A percentile compares a stretch with the other conserved stretches of the same genome.
These are phyloP conservation scores for Tauraco hartlaubi DNA, from an alignment of 2,797 vertebrate genomes.

Conservation along the genomic window DNA sequence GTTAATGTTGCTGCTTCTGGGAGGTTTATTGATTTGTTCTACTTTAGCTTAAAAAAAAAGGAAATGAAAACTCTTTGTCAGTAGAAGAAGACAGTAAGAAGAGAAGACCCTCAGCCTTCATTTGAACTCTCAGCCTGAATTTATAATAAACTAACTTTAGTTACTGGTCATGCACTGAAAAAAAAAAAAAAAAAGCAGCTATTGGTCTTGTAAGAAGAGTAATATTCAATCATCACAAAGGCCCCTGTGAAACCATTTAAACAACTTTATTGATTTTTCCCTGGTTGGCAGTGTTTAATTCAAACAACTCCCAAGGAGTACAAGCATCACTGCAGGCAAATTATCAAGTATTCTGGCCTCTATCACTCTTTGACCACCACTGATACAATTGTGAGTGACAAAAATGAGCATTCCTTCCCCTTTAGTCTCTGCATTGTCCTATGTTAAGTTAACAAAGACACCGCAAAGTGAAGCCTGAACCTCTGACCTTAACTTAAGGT, in stretches of 20 bases:
- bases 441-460: constrained; percentile 23
- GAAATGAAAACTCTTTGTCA: constrained; percentile 68
- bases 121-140: constrained; percentile 50
- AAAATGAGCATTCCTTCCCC: constrained; percentile 62
- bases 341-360: constrained; percentile 81
- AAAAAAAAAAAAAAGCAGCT: background rate
- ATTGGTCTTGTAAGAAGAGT: constrained; percentile 69
- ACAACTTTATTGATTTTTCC: constrained; percentile 86
- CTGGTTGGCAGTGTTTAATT: constrained; percentile 83
- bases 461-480: background rate
- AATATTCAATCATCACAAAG: constrained; percentile 79
- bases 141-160: too few relatives aligned
- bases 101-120: constrained; percentile 3
- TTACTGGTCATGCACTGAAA: constrained; percentile 40
- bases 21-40: constrained; percentile 65
- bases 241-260: constrained; percentile 82
- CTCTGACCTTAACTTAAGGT: background rate
- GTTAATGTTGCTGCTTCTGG: constrained; percentile 48
- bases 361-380: constrained; percentile 60
- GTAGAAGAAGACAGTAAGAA: constrained; percentile 18
- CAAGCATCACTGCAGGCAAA: constrained; percentile 80
- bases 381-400: constrained; percentile 71
- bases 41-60: background rate
- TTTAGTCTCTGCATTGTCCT: constrained; percentile 9
- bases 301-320: constrained; percentile 81